These are phyloP conservation scores for Proteles cristata DNA, from an alignment of 2,113 vertebrate genomes.

Conservation along the genomic window DNA sequence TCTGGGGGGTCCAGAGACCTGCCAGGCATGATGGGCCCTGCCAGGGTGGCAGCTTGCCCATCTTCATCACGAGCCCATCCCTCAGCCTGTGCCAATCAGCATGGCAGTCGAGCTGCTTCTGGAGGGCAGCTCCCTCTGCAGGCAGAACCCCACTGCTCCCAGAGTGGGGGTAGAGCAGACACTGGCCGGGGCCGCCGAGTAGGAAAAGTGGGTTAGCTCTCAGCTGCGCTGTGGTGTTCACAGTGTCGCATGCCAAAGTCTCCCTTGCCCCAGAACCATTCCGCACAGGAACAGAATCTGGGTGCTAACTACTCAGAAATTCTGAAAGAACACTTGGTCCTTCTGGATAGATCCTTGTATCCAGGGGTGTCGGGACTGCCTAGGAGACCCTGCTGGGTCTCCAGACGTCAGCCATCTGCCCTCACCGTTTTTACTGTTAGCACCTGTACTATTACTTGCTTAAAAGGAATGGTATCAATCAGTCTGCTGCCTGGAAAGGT, in stretches of 20 bases:
- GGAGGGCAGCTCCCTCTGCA: background rate
- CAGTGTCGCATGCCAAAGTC: background rate
- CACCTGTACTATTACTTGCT: background rate
- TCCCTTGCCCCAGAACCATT: background rate
- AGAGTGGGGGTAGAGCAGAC: background rate
- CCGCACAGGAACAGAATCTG: background rate
- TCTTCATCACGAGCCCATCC: background rate
- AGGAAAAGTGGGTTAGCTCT: background rate
- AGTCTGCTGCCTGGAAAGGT: background rate
- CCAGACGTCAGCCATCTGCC: too few species aligned
- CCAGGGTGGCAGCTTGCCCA: background rate
- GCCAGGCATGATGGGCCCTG: background rate
- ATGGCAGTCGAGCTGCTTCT: background rate
- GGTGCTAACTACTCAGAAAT: background rate
- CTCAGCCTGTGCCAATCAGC: background rate
- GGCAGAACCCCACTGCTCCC: background rate
- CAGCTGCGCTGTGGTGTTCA: background rate
- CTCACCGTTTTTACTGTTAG: background rate
- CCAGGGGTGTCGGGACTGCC: too few species aligned
- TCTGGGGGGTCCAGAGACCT: background rate
- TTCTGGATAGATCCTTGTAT: too few species aligned
- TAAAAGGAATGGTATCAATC: background rate
- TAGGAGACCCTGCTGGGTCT: background rate
- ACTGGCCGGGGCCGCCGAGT: background rate
- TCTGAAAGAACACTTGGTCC: background rate